phyloP scores from a whole-genome alignment of 2,113 vertebrate genomes.

The Caloenas nicobarica region DNA sequence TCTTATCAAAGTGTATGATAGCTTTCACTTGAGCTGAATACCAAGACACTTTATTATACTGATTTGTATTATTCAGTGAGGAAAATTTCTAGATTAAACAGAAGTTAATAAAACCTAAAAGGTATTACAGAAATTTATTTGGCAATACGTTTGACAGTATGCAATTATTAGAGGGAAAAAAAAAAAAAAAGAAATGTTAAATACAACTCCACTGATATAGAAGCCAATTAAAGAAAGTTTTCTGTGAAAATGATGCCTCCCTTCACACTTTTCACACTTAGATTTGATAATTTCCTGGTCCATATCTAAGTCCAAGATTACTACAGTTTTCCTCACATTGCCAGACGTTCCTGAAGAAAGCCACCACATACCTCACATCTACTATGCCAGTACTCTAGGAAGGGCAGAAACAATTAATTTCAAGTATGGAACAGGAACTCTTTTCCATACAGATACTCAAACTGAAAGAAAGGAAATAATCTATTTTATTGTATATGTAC shows the following conservation, averaged over 20 bases:
- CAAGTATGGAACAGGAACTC: background rate
- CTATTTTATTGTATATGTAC: background rate
- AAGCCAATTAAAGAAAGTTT: background rate
- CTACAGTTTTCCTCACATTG: background rate
- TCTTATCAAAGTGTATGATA: background rate
- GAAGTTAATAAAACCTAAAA: background rate
- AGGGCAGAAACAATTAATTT: background rate
- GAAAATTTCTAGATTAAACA: conserved; percentile 13
- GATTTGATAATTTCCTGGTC: background rate
- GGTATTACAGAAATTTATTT: background rate
- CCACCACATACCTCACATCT: fast-evolving
- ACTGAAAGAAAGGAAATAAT: background rate
- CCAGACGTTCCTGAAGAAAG: background rate
- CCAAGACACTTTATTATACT: background rate
- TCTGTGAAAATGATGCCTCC: background rate
- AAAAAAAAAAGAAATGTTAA: background rate
- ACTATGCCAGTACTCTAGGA: background rate
- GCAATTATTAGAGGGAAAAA: background rate
- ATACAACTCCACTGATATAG: background rate
- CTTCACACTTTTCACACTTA: background rate
- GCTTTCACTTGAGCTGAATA: background rate
- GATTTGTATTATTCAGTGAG: background rate
- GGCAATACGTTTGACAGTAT: background rate
- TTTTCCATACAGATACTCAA: background rate
- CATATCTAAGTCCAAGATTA: background rate